Evolutionary conservation across 1,140 invertebrate species (phyloP).

Genomic region (Oryctes rhinoceros): DNA sequence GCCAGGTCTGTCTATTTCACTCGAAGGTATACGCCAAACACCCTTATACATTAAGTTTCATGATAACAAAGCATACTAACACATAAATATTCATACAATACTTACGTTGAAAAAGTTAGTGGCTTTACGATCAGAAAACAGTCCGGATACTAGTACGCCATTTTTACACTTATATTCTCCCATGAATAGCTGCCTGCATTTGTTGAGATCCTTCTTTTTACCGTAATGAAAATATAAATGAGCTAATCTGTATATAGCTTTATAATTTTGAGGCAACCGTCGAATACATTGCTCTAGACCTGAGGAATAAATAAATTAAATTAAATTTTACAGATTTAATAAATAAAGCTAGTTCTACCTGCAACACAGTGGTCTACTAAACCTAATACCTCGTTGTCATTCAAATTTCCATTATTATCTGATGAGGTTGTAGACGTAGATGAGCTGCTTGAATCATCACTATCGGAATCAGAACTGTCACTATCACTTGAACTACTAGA

Average conservation of each 20-base stretch:
- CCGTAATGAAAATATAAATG: conserved; percentile 84
- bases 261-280: conserved; percentile 91
- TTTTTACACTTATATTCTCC: conserved; percentile 71
- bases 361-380: conserved; percentile 56
- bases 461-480: conserved; percentile 56
- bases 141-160: conserved; percentile 74
- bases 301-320: conserved; percentile 60
- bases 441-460: conserved; percentile 54
- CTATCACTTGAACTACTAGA: conserved; percentile 47
- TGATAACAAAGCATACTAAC: conserved; percentile 37
- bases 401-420: conserved; percentile 55
- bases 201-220: conserved; percentile 71
- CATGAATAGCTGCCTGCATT: conserved; percentile 77
- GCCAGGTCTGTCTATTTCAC: conserved; percentile 90
- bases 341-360: conserved; percentile 54
- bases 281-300: conserved; percentile 85
- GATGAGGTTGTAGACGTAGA: conserved; percentile 51
- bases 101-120: conserved; percentile 90
- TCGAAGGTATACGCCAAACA: conserved; percentile 89
- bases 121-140: conserved; percentile 85
- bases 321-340: background rate
- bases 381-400: conserved; percentile 53
- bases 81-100: conserved; percentile 44
- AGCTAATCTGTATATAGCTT: conserved; percentile 87
- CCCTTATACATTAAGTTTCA: conserved; percentile 65